Base-by-base conservation (phyloP, 1,140 invertebrate species). In the Gonioctena quinquepunctata region DNA sequence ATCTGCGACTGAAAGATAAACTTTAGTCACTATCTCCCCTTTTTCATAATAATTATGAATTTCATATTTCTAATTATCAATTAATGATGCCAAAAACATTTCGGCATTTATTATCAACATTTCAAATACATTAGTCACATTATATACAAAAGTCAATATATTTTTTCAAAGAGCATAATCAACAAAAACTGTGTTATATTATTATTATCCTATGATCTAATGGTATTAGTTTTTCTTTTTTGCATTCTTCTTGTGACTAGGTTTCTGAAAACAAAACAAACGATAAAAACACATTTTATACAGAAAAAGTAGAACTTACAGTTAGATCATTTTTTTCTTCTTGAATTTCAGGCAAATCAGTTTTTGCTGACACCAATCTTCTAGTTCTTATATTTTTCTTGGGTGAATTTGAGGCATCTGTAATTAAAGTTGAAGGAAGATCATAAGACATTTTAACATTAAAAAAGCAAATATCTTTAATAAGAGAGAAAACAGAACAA, bases 291-390 rank as follows among this genome's bases (percentile, higher is more conserved):
- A 3, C 33, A 42, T n/a, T 42, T 4, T n/a, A 8, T 2, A 42
- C 16, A n/a, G 16, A 42, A 54, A 54, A 13, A n/a, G 11, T 3
- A 3, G 11, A 42, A 60, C 28, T 62, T 48, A 62, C 60, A 19
- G 1, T 48, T 63, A 21, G 28, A 27, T 21, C 22, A 26, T 2
- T 18, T 54, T 66, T 66, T 25, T 69, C 68, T 26, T 69, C 68
- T 19, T n/a, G 4, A 13, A 69, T 69, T 65, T 69, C 28, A 19
- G 68, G 68, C 16, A 69, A 28, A 18, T 63, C 61, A 18, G 68
- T 56, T 54, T 69, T 69, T 50, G 56, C 21, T 1, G 57, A 66
- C 6, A 50, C 19, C 18, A 59, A 5, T 61, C 28, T 33, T 18
- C 56, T 60, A 7, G 19, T 23, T 50, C 66, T 59, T 18, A 48